Base-by-base conservation (phyloP, 2,113 vertebrate species). In the Abramis brama region DNA sequence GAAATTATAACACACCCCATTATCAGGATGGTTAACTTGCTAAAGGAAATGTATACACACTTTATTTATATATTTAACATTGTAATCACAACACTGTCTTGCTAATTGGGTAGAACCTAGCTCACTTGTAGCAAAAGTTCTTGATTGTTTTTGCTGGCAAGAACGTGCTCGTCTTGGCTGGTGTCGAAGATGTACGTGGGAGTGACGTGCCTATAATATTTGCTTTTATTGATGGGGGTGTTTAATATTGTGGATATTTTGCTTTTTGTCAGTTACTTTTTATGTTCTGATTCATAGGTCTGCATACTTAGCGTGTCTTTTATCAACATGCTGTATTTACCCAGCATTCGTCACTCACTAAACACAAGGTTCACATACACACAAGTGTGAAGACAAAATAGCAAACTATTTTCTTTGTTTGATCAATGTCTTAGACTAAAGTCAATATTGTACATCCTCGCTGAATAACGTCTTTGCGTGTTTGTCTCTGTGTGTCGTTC, bases 251-350 rank as follows among this genome's bases (percentile, higher is more conserved):
- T 77, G 77, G 83, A 85, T 85, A 78, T 88, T 81, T 86, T 36
- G 52, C 82, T 79, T 85, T 86, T 85, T 83, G 77, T 86, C 85
- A 77, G 85, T 78, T 73, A 71, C 77, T 71, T 85, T 82, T 89
- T 77, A 86, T 33, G 30, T 43, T 64, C 33, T 70, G 75, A 85
- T 84, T 84, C 66, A 86, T 88, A 27, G 57, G 82, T 86, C 82
- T 85, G 82, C 82, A 70, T 82, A 66, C 57, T 85, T 62, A n/a
- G 68, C n/a, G 9, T 59, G 75, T 39, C 81, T 86, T 87, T 86
- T 85, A 88, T 79, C 85, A 86, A 47, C 84, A 86, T 8, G n/a
- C 64, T 86, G 45, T 77, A 81, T 84, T 86, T 86, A 85, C 25
- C 52, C 77, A 47, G 80, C 68, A 86, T 80, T 81, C 60, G 59